These are phyloP conservation scores for Phylloscopus whistleri DNA, from an alignment of 2,113 vertebrate species.

Conservation along the genomic window DNA sequence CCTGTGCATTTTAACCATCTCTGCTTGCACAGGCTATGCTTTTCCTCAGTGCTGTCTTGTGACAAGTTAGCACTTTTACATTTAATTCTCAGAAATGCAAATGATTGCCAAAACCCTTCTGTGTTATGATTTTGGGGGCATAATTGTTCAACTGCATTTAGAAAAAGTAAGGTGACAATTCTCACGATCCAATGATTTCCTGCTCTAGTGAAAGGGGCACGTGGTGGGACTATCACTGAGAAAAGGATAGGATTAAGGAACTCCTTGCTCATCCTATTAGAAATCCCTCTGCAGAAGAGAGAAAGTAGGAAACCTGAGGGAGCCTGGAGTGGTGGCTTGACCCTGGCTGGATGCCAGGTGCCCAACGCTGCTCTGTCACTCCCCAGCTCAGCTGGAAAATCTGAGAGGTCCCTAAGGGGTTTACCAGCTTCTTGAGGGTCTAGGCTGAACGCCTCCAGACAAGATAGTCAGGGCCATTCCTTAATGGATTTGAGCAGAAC, in stretches of 20 bases:
- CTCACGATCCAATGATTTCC: neutral
- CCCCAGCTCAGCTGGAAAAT: neutral
- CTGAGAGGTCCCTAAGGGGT: neutral
- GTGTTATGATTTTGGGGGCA: rapidly evolving
- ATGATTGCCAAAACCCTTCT: neutral
- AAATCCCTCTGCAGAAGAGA: neutral
- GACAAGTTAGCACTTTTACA: neutral
- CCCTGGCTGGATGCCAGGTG: neutral
- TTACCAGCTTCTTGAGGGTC: neutral
- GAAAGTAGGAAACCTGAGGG: neutral
- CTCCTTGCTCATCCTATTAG: neutral
- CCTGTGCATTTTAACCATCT: neutral
- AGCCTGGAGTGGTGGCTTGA: neutral
- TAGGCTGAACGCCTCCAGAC: neutral
- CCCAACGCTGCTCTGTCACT: neutral
- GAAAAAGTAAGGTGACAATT: neutral
- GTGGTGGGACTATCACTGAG: neutral
- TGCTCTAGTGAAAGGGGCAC: neutral
- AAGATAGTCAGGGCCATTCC: neutral
- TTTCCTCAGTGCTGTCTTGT: neutral
- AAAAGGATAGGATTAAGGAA: neutral
- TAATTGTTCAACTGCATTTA: neutral
- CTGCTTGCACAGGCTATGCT: neutral
- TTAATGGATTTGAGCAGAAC: neutral
- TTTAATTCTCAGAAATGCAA: neutral